Evolutionary conservation across 23 tunicate genomes (phyloP).

Genomic region (Styela clava): DNA sequence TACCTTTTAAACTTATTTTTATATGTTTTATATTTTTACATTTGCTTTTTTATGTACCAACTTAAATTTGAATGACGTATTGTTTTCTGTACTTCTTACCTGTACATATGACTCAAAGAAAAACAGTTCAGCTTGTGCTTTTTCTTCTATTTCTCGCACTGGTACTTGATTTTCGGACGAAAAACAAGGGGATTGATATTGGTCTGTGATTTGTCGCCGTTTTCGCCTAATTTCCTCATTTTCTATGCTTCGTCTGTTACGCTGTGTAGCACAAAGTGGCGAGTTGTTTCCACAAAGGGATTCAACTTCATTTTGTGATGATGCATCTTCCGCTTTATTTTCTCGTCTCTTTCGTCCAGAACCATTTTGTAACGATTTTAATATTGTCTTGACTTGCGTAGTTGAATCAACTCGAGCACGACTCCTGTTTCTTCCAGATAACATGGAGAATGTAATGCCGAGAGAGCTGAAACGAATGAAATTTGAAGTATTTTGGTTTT

Average conservation of each 20-base stretch:
- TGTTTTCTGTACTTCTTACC: not conserved
- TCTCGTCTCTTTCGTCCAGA: not conserved
- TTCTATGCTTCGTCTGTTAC: not conserved
- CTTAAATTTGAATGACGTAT: too few relatives aligned
- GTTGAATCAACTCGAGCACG: not conserved
- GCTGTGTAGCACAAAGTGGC: not conserved
- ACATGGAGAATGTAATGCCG: not conserved
- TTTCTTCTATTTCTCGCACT: not conserved
- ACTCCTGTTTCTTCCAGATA: not conserved
- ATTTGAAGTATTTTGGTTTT: not conserved
- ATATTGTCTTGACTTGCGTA: not conserved
- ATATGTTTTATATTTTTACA: too few relatives aligned
- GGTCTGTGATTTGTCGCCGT: not conserved
- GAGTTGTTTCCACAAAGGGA: not conserved
- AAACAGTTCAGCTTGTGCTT: not conserved
- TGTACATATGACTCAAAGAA: conserved; percentile 10
- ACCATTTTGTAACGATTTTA: not conserved
- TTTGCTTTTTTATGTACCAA: too few relatives aligned
- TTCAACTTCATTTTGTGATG: not conserved
- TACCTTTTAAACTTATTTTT: too few relatives aligned
- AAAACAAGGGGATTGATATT: conserved; percentile 9
- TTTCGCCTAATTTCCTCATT: not conserved
- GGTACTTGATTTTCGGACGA: conserved; percentile 7
- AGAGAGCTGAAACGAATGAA: not conserved
- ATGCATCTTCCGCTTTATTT: not conserved